Evolutionary conservation across 92 coral and sea anemone species (phyloP).

Genomic region (Isaurus tuberculatus): DNA sequence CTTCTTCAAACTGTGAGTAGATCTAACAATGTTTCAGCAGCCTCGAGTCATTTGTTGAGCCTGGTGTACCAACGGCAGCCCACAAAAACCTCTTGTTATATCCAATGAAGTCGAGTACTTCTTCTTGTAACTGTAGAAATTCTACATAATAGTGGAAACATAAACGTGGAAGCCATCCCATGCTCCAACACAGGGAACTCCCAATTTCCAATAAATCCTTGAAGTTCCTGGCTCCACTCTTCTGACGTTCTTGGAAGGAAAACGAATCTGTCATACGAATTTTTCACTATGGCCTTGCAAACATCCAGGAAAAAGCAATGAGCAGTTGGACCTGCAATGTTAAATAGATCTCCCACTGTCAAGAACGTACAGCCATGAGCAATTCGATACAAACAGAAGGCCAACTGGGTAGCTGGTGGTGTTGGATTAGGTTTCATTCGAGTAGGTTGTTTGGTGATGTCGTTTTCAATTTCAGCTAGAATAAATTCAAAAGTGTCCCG

Average conservation of each 20-base stretch:
- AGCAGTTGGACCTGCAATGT: constrained; percentile 44
- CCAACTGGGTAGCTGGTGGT: neutral
- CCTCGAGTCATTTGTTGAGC: constrained; percentile 61
- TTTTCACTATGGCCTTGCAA: constrained; percentile 40
- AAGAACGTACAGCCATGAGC: neutral
- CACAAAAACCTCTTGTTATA: constrained; percentile 5
- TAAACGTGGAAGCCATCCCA: constrained; percentile 57
- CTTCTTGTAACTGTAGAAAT: constrained; percentile 50
- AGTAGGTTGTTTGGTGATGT: neutral
- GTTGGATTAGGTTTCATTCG: neutral
- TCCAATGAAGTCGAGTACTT: constrained; percentile 55
- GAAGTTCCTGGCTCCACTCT: constrained; percentile 54
- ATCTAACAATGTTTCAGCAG: constrained; percentile 42
- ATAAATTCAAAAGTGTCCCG: neutral
- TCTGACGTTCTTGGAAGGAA: constrained; percentile 47
- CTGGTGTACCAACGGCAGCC: constrained; percentile 46
- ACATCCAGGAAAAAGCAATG: constrained; percentile 33
- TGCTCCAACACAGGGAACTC: constrained; percentile 59
- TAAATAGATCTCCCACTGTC: constrained; percentile 66
- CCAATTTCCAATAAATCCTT: constrained; percentile 51
- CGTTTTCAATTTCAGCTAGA: neutral
- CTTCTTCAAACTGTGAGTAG: constrained; percentile 32
- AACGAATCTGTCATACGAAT: constrained; percentile 46
- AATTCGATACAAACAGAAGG: neutral
- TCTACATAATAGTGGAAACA: constrained; percentile 36